Base-by-base conservation (phyloP, 2,113 vertebrate species). In the Gopherus evgoodei region DNA sequence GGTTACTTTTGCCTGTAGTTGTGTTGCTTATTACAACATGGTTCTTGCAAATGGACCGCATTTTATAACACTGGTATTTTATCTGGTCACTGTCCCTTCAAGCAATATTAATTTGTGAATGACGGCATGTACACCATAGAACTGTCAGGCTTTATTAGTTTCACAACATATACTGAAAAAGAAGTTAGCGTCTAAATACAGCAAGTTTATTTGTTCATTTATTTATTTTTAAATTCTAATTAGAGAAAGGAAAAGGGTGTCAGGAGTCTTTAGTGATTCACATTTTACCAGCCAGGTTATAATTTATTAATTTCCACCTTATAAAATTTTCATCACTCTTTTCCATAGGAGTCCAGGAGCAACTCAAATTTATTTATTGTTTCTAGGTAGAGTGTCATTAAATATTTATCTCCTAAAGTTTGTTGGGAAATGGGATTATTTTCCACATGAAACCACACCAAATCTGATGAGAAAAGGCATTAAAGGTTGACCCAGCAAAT, bases 351-450 rank as follows among this genome's bases (percentile, higher is more conserved):
- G 98, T 98, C 98, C 97, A 97, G 97, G 96, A 97, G 93, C 95
- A 52, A 98, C 97, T 98, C 98, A 98, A 98, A 98, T 97, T 98
- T 98, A 98, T 98, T 98, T 98, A 98, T 98, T 98, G 98, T 98
- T 98, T 98, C 98, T 97, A 98, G 90, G 91, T 98, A 97, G 98
- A 98, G 97, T 98, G 97, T 98, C 98, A 98, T 98, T 98, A 98
- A 98, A 98, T 98, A 98, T 98, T 98, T 98, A 98, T 97, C 96
- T 98, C 97, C 97, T 97, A 97, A 98, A 98, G 98, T 97, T 96
- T 95, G 95, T 94, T 96, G 97, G 95, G 92, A 98, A 98, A 94
- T 19, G 78, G 96, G 96, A 97, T 98, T 97, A 94, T 97, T 97
- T 95, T 96, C 97, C 91, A 96, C 50, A 95, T 96, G 96, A 97